These are phyloP conservation scores for Strigamia crassipes DNA, from an alignment of 2,888 invertebrate genomes.

Conservation along the genomic window DNA sequence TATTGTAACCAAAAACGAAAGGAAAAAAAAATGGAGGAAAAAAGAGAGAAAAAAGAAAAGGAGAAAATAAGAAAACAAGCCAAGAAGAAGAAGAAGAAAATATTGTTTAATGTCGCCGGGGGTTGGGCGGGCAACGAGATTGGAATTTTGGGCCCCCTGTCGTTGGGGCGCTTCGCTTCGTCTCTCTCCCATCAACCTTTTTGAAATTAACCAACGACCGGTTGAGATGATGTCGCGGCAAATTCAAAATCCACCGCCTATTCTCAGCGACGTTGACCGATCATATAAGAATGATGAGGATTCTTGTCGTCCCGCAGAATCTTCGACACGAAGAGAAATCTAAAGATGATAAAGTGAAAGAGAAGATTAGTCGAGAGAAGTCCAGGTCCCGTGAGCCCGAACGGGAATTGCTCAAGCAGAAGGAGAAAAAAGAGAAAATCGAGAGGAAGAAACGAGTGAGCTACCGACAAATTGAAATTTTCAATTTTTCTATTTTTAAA, in stretches of 20 bases:
- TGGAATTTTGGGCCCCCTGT: too few relatives aligned
- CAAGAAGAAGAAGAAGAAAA: too few relatives aligned
- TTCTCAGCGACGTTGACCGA: constrained; percentile 12
- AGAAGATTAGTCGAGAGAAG: constrained; percentile 36
- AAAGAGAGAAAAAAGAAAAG: neutral
- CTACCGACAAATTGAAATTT: too few relatives aligned
- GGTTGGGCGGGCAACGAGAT: too few relatives aligned
- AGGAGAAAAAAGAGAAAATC: neutral
- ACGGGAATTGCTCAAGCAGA: constrained; percentile 33
- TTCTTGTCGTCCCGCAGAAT: constrained; percentile 19
- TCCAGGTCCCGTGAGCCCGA: constrained; percentile 39
- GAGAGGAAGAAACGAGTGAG: constrained; percentile 41
- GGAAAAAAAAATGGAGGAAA: too few relatives aligned
- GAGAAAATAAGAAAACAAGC: too few relatives aligned
- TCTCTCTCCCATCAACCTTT: neutral
- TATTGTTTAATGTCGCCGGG: neutral
- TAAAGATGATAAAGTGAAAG: constrained; percentile 36
- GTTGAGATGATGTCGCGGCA: constrained; percentile 21
- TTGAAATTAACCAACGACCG: neutral
- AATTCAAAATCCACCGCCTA: constrained; percentile 10
- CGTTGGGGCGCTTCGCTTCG: neutral
- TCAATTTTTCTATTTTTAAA: too few relatives aligned
- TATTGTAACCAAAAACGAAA: neutral
- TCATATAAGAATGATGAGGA: constrained; percentile 30
- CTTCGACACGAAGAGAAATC: constrained; percentile 21